These are phyloP conservation scores for Drosophila pachea DNA, from an alignment of 1,140 invertebrate species.

Conservation along the genomic window DNA sequence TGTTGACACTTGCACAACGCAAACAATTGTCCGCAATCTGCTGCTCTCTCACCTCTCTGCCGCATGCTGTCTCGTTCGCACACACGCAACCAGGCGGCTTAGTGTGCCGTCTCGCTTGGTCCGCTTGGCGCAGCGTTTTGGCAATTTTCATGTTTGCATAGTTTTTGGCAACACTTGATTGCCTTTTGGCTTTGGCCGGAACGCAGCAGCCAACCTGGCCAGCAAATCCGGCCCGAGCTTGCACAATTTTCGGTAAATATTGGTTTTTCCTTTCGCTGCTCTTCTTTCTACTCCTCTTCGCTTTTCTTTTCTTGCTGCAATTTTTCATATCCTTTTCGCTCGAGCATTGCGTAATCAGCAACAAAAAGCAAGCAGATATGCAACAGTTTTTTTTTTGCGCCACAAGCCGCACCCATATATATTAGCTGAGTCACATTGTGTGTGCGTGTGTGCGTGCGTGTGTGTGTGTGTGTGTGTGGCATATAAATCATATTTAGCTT, in stretches of 20 bases:
- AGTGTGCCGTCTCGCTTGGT: slow-evolving; percentile 4
- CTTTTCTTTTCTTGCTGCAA: not conserved
- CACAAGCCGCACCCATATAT: slow-evolving; percentile 16
- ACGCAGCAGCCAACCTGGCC: slow-evolving; percentile 27
- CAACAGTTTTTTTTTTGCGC: slow-evolving; percentile 41
- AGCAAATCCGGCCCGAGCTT: slow-evolving; percentile 16
- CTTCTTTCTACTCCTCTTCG: not conserved
- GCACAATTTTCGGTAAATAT: not conserved
- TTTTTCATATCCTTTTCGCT: slow-evolving; percentile 14
- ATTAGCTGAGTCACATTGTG: slow-evolving; percentile 21
- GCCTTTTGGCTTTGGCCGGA: slow-evolving; percentile 59
- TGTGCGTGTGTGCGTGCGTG: slow-evolving; percentile 13
- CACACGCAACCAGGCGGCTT: too few species aligned
- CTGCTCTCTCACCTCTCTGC: slow-evolving; percentile 35
- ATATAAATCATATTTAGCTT: slow-evolving; percentile 74
- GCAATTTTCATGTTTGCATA: slow-evolving; percentile 69
- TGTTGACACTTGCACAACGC: slow-evolving; percentile 76
- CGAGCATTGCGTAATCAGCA: slow-evolving; percentile 1
- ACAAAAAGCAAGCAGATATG: slow-evolving; percentile 46
- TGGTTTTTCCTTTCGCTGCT: too few species aligned
- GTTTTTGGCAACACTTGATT: slow-evolving; percentile 73
- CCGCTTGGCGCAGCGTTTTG: slow-evolving; percentile 35
- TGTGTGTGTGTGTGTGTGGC: slow-evolving; percentile 25
- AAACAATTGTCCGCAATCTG: slow-evolving; percentile 67
- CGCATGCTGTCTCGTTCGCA: slow-evolving; percentile 2